A percentile compares a stretch with the other conserved stretches of the same genome.
Conservation (phyloP, 2,797 vertebrate species). For the Serranus cabrilla region DNA sequence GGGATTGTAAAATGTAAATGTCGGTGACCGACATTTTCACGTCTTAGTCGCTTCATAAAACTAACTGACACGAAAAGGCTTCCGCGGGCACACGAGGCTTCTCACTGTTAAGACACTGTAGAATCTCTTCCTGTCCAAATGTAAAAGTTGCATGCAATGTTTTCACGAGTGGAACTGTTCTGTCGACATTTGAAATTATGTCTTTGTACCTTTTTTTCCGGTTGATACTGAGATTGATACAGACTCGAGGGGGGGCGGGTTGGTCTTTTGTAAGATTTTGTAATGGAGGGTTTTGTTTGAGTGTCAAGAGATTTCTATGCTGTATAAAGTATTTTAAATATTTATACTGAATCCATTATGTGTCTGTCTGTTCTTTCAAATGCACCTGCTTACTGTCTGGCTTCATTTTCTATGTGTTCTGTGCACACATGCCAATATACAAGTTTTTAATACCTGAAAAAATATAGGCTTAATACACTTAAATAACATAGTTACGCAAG, state of each 20-base stretch:
- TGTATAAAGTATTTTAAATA: slow-evolving; percentile 89
- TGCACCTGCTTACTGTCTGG: slow-evolving; percentile 44
- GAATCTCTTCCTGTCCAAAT: slow-evolving; percentile 69
- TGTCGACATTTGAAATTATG: slow-evolving; percentile 73
- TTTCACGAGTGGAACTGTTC: slow-evolving; percentile 68
- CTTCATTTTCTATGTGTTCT: slow-evolving; percentile 1
- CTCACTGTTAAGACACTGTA: slow-evolving; percentile 71
- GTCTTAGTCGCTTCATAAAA: slow-evolving; percentile 54
- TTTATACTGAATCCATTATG: slow-evolving; percentile 82
- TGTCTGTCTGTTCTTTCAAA: slow-evolving; percentile 74
- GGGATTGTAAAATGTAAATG: slow-evolving; percentile 33
- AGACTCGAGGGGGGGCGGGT: slow-evolving; percentile 41
- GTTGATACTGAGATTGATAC: slow-evolving; percentile 77
- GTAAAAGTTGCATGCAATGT: slow-evolving; percentile 83
- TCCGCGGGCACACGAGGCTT: slow-evolving; percentile 73
- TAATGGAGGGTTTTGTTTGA: slow-evolving; percentile 81
- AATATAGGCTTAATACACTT: slow-evolving; percentile 17
- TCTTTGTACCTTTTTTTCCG: slow-evolving; percentile 82
- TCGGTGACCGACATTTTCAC: slow-evolving; percentile 24
- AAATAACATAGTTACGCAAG: slow-evolving; percentile 25
- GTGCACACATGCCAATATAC: background rate
- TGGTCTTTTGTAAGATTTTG: slow-evolving; percentile 86
- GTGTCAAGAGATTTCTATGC: slow-evolving; percentile 88
- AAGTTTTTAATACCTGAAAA: slow-evolving; percentile 2
- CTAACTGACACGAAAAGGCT: slow-evolving; percentile 53